Conservation (phyloP, 2,113 vertebrate genomes). For the Strigops habroptila region DNA sequence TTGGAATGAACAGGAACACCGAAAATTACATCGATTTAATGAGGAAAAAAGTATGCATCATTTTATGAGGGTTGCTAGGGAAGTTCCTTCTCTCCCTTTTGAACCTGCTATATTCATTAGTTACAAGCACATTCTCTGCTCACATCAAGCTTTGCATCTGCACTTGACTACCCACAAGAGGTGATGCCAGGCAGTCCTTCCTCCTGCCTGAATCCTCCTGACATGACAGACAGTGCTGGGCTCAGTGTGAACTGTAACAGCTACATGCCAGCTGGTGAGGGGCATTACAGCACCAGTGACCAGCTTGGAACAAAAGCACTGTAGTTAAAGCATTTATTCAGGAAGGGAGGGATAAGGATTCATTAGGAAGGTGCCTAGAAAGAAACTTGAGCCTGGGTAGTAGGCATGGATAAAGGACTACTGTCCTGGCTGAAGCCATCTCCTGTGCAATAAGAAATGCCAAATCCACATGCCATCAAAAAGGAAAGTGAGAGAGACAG, state of each 20-base stretch:
- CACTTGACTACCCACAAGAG: not conserved
- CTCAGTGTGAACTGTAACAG: accelerated
- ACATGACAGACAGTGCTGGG: not conserved
- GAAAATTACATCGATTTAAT: not conserved
- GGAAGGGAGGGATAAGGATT: not conserved
- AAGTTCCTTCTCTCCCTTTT: not conserved
- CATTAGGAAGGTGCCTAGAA: not conserved
- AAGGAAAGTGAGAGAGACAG: not conserved
- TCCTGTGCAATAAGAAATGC: not conserved
- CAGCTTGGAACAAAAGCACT: not conserved
- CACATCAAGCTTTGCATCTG: not conserved
- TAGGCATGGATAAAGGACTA: not conserved
- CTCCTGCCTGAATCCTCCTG: not conserved
- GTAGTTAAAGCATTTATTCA: not conserved
- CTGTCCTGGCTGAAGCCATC: not conserved
- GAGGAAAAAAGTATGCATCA: not conserved
- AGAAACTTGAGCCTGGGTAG: not conserved
- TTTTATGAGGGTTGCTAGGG: not conserved
- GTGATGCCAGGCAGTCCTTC: not conserved
- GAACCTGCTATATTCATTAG: not conserved
- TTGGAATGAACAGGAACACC: not conserved
- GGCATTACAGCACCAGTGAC: not conserved
- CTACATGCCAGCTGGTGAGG: not conserved
- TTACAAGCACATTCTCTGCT: not conserved
- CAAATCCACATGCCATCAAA: not conserved